phyloP scores from a whole-genome alignment of 2,888 invertebrate genomes.

The Blomia tropicalis region DNA sequence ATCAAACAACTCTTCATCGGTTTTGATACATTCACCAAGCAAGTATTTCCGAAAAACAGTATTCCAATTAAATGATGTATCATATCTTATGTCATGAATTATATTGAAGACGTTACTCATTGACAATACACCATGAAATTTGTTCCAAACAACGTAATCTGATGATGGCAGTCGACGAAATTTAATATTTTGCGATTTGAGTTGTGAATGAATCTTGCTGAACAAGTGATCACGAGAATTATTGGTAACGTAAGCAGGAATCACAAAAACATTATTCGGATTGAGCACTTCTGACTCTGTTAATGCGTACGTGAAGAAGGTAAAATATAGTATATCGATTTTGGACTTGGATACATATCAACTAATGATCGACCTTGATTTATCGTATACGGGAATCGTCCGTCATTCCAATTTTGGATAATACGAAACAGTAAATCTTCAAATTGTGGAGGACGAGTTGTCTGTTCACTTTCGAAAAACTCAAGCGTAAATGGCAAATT shows the following conservation, averaged over 20 bases:
- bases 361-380: background rate
- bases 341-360: background rate
- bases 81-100: background rate
- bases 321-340: background rate
- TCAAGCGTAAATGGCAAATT: background rate
- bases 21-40: background rate
- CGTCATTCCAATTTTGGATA: background rate
- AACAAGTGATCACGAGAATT: slow-evolving; percentile 11
- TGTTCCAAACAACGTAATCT: slow-evolving; percentile 12
- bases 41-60: background rate
- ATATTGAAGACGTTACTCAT: background rate
- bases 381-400: background rate
- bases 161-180: background rate
- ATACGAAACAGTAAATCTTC: background rate
- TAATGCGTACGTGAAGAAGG: background rate
- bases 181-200: background rate
- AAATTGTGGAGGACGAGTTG: background rate
- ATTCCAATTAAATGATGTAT: background rate
- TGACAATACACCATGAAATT: slow-evolving; percentile 6
- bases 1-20: background rate
- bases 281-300: background rate
- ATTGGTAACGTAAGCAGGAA: background rate
- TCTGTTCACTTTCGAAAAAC: background rate
- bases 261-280: background rate
- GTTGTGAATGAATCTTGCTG: background rate